Base-by-base conservation (phyloP, 2,113 vertebrate species). In the Empidonax alnorum region DNA sequence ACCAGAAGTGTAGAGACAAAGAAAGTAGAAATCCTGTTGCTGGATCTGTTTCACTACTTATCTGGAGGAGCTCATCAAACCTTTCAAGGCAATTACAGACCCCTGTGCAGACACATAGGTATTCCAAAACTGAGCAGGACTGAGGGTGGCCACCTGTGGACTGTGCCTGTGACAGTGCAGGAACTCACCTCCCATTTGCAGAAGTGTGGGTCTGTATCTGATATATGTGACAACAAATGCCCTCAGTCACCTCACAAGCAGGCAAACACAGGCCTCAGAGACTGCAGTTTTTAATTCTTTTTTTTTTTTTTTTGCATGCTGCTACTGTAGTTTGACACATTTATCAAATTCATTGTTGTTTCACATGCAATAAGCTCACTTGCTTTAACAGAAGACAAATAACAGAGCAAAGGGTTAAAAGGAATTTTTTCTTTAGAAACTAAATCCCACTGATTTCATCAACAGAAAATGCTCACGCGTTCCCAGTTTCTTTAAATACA, bases 361-460 rank as follows among this genome's bases (percentile, higher is more conserved):
- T 80, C 84, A 85, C 71, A 33, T 4, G 4, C 0, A 0, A 80
- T 55, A 67, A 49, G 16, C 22, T 91, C 4, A 6, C 87, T 69
- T 0, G 0, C 14, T 84, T 81, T 75, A 47, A 41, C 11, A 52
- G 23, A 81, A 72, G 44, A 53, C 42, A 80, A 73, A 63, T 37
- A 92, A 62, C 56, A 92, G 61, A 87, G 55, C 28, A 39, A 87
- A 92, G 58, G 18, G 5, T 84, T 90, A 53, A 86, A 56, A 53
- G 39, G 22, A 35, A 66, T 84, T 75, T 67, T 35, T 93, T 95
- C 79, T 94, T 90, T 84, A 93, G 90, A 90, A 96, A 90, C 49
- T 66, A 74, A 93, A 96, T 91, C 66, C n/a, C 75, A n/a, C 49
- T 92, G 77, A 93, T 89, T 91, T 96, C 75, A 96, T 73, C 59